Base-by-base conservation (phyloP, 2,797 vertebrate genomes). In the Molossus alvarezi region DNA sequence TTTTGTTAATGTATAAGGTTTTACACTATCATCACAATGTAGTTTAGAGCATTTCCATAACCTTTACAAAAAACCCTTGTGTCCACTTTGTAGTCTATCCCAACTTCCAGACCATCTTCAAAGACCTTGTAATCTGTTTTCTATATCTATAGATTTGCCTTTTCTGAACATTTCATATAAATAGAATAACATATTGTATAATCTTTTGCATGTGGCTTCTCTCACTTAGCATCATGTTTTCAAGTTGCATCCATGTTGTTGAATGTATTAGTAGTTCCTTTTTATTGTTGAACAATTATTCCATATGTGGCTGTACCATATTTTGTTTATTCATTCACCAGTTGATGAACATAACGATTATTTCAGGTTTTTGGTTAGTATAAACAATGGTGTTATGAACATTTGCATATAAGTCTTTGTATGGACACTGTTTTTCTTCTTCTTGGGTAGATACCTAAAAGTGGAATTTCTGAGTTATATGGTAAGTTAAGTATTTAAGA, bases 1-100 rank as follows among this genome's bases (percentile, higher is more conserved):
- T 95, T 90, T 88, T 86, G 17, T 29, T 92, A 90, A 71, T 84
- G 21, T 53, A 23, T 65, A 21, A 45, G 73, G 20, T 85, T 95
- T 92, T 90, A 14, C 10, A 65, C 14, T 3, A 2, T 79, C n/a
- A 79, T 12, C 20, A 72, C 73, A 79, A 4, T 86, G 5, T 85
- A n/a, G 13, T 81, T 87, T 41, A 90, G 57, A 95, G 33, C 21
- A 71, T 51, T 92, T 84, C 27, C 9, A 25, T 60, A 88, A 53
- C n/a, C 14, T 23, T 92, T 75, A 69, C 29, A 85, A 84, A 58
- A 67, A 62, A 60, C 29, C 14, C 14, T 29, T 62, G 29, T 88
- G 11, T 0, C 0, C 83, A 17, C 15, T 76, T 67, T 80, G 77
- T 23, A 72, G 4, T 65, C 76, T 91, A 0, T 79, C 45, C 33